Base-by-base conservation (phyloP, 2,888 invertebrate species). In the Axea sp. region DNA sequence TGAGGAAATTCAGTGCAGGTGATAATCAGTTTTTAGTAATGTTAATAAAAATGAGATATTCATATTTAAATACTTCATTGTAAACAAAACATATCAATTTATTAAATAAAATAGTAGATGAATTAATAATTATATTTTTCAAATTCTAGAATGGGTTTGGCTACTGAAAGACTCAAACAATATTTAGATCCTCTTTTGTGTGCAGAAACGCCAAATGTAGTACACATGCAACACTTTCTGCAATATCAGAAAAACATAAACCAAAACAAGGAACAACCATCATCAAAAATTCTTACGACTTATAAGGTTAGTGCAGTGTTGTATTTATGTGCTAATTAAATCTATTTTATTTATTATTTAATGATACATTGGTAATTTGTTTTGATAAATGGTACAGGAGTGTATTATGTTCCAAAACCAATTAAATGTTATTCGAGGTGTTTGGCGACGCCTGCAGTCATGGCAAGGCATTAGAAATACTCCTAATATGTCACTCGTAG, bases 341-440 rank as follows among this genome's bases (percentile, higher is more conserved):
- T n/a, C n/a, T n/a, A n/a, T n/a, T n/a, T n/a, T n/a, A n/a, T n/a
- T n/a, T n/a, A n/a, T n/a, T n/a, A n/a, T n/a, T n/a, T n/a, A n/a
- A n/a, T n/a, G n/a, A n/a, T n/a, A n/a, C n/a, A n/a, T n/a, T n/a
- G n/a, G n/a, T n/a, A n/a, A n/a, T n/a, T n/a, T n/a, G n/a, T n/a
- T n/a, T n/a, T n/a, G n/a, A n/a, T n/a, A n/a, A n/a, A n/a, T n/a
- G n/a, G n/a, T n/a, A n/a, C 86, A 94, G 91, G 96, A 96, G 88
- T 96, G 96, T 83, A 91, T 96, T 80, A 93, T 94, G 78, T 91
- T 96, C 43, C 97, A 97, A 88, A 93, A 95, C 76, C 97, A 97
- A 87, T 88, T 96, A 57, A 97, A 97, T 87, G 92, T 95, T 0
- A 94, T 96, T 28, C 90, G 92, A 49, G 92, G 92, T 81, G 93